A percentile compares a stretch with the other conserved stretches of the same genome.
These are phyloP conservation scores for Diplosoma virens DNA, from an alignment of 23 tunicate genomes.

Conservation along the genomic window DNA sequence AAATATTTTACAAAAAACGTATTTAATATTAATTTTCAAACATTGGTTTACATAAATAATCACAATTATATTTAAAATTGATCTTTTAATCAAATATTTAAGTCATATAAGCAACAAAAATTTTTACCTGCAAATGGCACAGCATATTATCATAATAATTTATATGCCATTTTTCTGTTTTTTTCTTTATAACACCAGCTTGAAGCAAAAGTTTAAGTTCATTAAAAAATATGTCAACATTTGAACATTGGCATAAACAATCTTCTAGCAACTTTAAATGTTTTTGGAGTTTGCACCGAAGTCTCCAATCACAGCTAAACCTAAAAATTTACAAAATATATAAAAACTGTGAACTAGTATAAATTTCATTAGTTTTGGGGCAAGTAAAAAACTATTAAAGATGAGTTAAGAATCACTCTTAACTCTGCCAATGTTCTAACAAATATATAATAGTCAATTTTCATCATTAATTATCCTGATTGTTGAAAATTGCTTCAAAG, in stretches of 20 bases:
- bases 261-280: neutral
- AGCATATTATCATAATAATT: neutral
- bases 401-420: neutral
- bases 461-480: too few relatives aligned
- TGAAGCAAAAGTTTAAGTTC: slow-evolving; percentile 7
- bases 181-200: neutral
- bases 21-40: neutral
- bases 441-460: too few relatives aligned
- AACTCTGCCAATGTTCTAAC: too few relatives aligned
- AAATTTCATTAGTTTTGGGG: too few relatives aligned
- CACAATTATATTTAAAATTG: too few relatives aligned
- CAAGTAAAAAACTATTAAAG: too few relatives aligned
- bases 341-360: too few relatives aligned
- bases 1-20: neutral
- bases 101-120: too few relatives aligned
- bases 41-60: neutral
- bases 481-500: too few relatives aligned
- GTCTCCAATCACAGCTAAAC: slow-evolving; percentile 18
- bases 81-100: too few relatives aligned
- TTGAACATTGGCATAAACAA: neutral
- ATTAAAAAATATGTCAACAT: neutral
- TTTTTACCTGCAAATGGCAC: slow-evolving; percentile 16
- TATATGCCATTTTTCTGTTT: neutral
- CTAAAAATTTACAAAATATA: neutral
- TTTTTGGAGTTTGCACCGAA: neutral